Evolutionary conservation across 1,140 invertebrate species (phyloP), one percentile per base, ranked within the genome.

Genomic region (Archegozetes longisetosus): DNA sequence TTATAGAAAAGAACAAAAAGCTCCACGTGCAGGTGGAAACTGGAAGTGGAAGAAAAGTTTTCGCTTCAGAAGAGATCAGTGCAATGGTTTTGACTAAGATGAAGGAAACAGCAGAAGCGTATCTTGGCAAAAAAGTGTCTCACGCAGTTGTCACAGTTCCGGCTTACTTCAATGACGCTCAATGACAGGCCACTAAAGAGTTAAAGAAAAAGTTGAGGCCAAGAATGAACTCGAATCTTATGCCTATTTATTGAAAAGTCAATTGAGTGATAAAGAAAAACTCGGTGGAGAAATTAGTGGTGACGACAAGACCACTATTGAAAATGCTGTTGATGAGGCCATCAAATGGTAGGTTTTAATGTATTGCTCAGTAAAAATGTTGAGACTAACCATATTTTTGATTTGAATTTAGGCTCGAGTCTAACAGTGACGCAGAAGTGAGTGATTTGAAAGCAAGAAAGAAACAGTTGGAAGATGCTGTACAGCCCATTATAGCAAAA

Each of bases 31-130:
- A 74, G 63, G 75, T 76, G 0, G 62, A 69, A n/a, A 74, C 75
- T 55, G 78, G 77, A 23, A 80, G 87, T 67, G 84, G 88, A 48
- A 77, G 83, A 9, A 95, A 92, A 70, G 75, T 85, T 12, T 98
- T 97, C 71, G 86, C 92, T 4, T 90, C 94, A 27, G 93, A 97
- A 76, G 93, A 98, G 79, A 91, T 98, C 64, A 95, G 91, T 53
- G 91, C 93, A 61, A 97, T 97, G 93, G 90, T 98, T 27, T 76
- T 98, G 29, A 82, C 80, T 20, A 97, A 97, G 74, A 96, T 97
- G 92, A 97, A 93, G 77, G 92, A 97, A 76, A 93, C 88, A 29
- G 92, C 93, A 32, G 93, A 97, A 74, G 90, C 90, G 55, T 97
- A 95, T 70, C 78, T 98, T 50, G 92, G 92, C 58, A 94, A 96